Conservation (phyloP, 2,797 vertebrate genomes). For the Arremon aurantiirostris region DNA sequence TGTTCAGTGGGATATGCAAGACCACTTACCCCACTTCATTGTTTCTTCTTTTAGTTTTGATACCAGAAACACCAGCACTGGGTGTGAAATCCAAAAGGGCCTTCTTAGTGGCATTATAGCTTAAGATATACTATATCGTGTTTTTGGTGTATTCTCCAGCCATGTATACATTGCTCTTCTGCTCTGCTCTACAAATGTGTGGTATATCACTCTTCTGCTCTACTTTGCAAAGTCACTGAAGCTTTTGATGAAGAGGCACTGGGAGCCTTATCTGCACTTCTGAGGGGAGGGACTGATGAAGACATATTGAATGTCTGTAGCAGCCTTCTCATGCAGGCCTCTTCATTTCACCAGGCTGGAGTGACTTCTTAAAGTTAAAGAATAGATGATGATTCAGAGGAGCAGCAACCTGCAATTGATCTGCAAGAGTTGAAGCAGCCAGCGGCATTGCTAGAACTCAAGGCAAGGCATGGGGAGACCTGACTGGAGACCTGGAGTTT, state of each 20-base stretch:
- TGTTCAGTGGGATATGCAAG: neutral
- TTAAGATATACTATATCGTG: neutral
- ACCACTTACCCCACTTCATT: neutral
- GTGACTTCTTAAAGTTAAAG: neutral
- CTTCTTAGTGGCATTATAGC: neutral
- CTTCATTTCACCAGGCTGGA: neutral
- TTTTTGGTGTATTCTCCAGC: neutral
- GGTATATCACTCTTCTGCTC: neutral
- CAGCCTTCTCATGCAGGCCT: neutral
- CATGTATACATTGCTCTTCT: neutral
- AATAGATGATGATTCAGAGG: neutral
- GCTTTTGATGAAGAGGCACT: neutral
- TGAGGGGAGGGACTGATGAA: neutral
- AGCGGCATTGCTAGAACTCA: neutral
- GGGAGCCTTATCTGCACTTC: neutral
- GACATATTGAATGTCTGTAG: neutral
- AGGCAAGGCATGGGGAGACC: neutral
- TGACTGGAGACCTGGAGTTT: neutral
- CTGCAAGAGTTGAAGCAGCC: neutral
- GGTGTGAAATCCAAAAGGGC: neutral
- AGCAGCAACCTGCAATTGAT: neutral
- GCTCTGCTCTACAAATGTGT: neutral
- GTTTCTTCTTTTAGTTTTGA: neutral
- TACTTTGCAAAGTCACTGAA: neutral
- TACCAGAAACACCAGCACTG: rapidly evolving